Base-by-base conservation (phyloP, 2,888 invertebrate species). In the Trissoscelio sp. region DNA sequence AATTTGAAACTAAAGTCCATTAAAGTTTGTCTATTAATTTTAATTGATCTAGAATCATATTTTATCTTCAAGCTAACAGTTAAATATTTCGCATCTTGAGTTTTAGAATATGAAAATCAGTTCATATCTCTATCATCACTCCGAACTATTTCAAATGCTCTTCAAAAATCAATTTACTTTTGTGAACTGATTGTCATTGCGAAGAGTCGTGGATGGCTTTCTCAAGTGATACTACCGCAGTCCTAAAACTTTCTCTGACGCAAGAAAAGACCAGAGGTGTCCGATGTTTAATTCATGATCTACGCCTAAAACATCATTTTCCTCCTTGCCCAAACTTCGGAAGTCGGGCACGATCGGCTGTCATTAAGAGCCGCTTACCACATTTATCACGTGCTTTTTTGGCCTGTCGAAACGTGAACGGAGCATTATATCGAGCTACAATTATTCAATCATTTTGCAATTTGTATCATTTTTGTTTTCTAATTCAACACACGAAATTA, bases 241-340 rank as follows among this genome's bases (percentile, higher is more conserved):
- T 70, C 67, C 81, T 79, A 67, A 75, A 88, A 88, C 90, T 90
- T 90, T 90, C 90, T 86, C 90, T 83, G 60, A 66, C 58, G 66
- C 77, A 84, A 85, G 85, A 87, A 80, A 86, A 48, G 81, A 58
- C 82, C 81, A 84, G 82, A 87, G 86, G 84, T 85, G 82, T 83
- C 80, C 82, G 62, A 90, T 90, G 89, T 89, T 88, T 90, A 89
- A 90, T 90, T 90, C 89, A 90, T 89, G 86, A 85, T 83, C 84
- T 81, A 83, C 85, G 81, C 85, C 86, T 85, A 82, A 85, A 87
- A 82, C 73, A 81, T 83, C 79, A 86, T 86, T 88, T 88, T 86
- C 84, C 85, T 86, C 82, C 84, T 85, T 51, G 73, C 66, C 74
- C 82, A 66, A 66, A 66, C 57, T 58, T 77, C 48, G 34, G 51